These are phyloP conservation scores for Cotesia vestalis DNA, from an alignment of 1,140 invertebrate species.

Conservation along the genomic window DNA sequence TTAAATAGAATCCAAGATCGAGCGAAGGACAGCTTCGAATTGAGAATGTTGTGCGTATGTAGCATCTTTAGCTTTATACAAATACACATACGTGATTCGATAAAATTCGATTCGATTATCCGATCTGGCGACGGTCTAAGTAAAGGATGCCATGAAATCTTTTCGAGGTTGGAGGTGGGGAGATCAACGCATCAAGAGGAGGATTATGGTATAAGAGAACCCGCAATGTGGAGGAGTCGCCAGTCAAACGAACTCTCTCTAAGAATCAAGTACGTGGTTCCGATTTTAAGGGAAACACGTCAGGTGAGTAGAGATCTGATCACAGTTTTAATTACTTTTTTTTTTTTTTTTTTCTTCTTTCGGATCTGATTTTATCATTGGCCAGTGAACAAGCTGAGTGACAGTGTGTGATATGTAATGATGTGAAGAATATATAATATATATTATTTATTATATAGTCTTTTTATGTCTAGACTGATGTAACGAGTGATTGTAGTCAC, in stretches of 20 bases:
- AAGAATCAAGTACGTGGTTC: slow-evolving; percentile 46
- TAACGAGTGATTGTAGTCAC: slow-evolving; percentile 16
- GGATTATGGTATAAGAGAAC: slow-evolving; percentile 59
- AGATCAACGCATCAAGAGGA: slow-evolving; percentile 1
- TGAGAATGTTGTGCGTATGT: no score
- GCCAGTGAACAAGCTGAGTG: background rate
- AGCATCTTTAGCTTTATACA: no score
- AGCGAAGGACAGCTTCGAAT: no score
- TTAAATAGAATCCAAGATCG: no score
- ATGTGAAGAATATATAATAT: no score
- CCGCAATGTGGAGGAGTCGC: slow-evolving; percentile 57
- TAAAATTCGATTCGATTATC: no score
- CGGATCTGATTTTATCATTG: background rate
- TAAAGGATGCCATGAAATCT: no score
- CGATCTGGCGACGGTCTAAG: no score
- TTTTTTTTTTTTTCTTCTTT: slow-evolving; percentile 12
- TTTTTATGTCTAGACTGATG: slow-evolving; percentile 1
- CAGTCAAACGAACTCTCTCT: slow-evolving; percentile 61
- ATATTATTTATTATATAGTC: background rate
- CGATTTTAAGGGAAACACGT: slow-evolving; percentile 45
- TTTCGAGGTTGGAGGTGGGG: background rate
- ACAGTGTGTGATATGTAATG: no score
- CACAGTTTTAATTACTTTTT: background rate
- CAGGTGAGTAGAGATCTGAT: slow-evolving; percentile 46
- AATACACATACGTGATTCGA: no score